These are phyloP conservation scores for Pseudorhiza aurosa DNA, from an alignment of 30 jellyfish, hydroid and myxozoan species.

Conservation along the genomic window DNA sequence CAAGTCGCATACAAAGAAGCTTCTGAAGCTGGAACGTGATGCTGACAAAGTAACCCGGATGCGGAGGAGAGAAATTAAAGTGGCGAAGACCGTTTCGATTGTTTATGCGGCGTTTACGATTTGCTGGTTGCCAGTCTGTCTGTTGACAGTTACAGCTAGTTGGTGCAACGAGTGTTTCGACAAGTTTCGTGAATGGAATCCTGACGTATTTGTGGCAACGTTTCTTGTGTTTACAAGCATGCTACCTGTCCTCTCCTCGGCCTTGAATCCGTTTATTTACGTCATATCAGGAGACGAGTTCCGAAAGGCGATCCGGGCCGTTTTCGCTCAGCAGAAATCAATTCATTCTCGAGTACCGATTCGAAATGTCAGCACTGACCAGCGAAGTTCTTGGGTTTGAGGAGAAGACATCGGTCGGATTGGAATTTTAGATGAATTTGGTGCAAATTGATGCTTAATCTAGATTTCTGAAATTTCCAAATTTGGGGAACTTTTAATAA, in stretches of 20 bases:
- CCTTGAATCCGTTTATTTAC: conserved; percentile 71
- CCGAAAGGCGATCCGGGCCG: conserved; percentile 40
- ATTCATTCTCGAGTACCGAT: neutral
- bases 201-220: conserved; percentile 33
- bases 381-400: conserved; percentile 39
- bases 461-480: too few species aligned
- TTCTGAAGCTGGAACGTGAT: conserved; percentile 49
- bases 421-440: too few species aligned
- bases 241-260: conserved; percentile 56
- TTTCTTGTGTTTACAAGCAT: conserved; percentile 39
- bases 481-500: too few species aligned
- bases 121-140: conserved; percentile 83
- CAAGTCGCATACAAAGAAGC: conserved; percentile 59
- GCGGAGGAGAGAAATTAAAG: conserved; percentile 66
- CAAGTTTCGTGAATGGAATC: conserved; percentile 40
- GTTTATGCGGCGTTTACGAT: conserved; percentile 81
- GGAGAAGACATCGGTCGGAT: neutral
- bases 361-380: conserved; percentile 29
- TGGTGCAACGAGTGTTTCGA: conserved; percentile 71
- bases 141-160: conserved; percentile 58
- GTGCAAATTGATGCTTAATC: too few species aligned
- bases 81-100: conserved; percentile 71
- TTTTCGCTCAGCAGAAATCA: conserved; percentile 24
- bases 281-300: conserved; percentile 69
- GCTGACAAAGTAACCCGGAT: conserved; percentile 38